Evolutionary conservation across 2,888 invertebrate genomes (phyloP).

Genomic region (Thelaira solivaga): DNA sequence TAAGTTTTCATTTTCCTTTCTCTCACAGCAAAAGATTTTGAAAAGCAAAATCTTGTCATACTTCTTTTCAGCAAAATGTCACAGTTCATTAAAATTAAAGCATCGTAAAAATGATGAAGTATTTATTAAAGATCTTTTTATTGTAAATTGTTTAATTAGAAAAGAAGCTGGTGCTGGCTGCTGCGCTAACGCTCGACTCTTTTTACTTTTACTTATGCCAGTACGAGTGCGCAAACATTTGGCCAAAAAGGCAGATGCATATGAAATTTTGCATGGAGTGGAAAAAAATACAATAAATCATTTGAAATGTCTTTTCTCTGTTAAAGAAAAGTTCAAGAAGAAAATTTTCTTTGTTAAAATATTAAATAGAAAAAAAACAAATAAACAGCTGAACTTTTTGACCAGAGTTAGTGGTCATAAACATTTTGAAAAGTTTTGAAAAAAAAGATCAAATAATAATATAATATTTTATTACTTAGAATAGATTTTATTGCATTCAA

Average conservation of each 20-base stretch:
- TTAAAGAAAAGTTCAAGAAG: slow-evolving; percentile 55
- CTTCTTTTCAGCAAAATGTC: slow-evolving; percentile 48
- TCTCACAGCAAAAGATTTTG: too few relatives aligned
- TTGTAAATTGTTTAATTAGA: slow-evolving; percentile 60
- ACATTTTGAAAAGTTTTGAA: background rate
- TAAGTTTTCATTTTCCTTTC: slow-evolving; percentile 11
- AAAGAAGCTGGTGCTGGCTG: slow-evolving; percentile 17
- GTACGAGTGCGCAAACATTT: background rate
- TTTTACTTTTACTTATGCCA: background rate
- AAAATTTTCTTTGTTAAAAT: slow-evolving; percentile 30
- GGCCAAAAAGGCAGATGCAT: slow-evolving; percentile 49
- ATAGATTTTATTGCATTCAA: background rate
- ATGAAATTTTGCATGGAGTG: slow-evolving; percentile 11
- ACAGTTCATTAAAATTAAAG: slow-evolving; percentile 63
- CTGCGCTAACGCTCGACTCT: too few relatives aligned
- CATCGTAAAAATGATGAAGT: slow-evolving; percentile 61
- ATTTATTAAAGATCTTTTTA: slow-evolving; percentile 55
- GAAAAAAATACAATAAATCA: slow-evolving; percentile 47
- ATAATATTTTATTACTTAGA: slow-evolving; percentile 30
- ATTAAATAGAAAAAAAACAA: slow-evolving; percentile 36
- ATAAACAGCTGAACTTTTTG: slow-evolving; percentile 58
- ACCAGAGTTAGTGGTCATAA: slow-evolving; percentile 50
- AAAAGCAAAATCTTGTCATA: slow-evolving; percentile 19
- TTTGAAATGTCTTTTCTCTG: slow-evolving; percentile 12
- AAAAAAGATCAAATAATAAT: background rate